Evolutionary conservation across 2,888 invertebrate species (phyloP), one percentile per base, ranked within the genome.

Genomic region (Apoderus coryli): DNA sequence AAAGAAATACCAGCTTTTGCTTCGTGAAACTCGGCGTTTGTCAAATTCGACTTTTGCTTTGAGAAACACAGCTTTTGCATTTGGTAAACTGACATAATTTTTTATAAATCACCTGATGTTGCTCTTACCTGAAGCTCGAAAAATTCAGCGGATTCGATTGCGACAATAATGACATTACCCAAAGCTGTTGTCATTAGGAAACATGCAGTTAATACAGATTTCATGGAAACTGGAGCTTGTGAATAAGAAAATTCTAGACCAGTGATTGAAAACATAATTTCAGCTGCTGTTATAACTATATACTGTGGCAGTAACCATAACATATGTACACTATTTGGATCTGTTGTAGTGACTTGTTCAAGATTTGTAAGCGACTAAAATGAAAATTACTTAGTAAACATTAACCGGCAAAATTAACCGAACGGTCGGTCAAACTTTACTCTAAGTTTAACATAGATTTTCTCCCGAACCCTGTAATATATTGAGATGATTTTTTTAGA

Each of bases 161-260:
- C 68, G 16, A 92, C 79, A 2, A 95, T 93, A 32, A 98, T 72
- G 16, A 95, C 60, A 58, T 95, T 95, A 23, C 96, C 96, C 47
- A 93, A 69, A 1, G 93, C 89, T 0, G 85, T 85, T 0, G 93
- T 90, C 29, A 96, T 61, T 9, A 93, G 64, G 88, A 93, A 96
- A 9, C 77, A 72, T 0, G 95, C 89, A 55, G 84, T 82, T 27
- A 96, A 57, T 1, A 98, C 78, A 0, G 93, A 86, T 57, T 95
- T 96, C 93, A 98, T 93, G 39, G 75, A 77, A 4, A 66, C 54
- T 0, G 95, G 92, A 0, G 95, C 88, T 65, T 88, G 89, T 0
- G 92, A 85, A 57, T 90, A 96, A 0, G 93, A 85, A 59, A 98
- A 96, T 53, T 90, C 85, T 12, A 96, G 63, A 0, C 95, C 95